Conservation (phyloP, 2,113 vertebrate genomes). For the Halcyon senegalensis region DNA sequence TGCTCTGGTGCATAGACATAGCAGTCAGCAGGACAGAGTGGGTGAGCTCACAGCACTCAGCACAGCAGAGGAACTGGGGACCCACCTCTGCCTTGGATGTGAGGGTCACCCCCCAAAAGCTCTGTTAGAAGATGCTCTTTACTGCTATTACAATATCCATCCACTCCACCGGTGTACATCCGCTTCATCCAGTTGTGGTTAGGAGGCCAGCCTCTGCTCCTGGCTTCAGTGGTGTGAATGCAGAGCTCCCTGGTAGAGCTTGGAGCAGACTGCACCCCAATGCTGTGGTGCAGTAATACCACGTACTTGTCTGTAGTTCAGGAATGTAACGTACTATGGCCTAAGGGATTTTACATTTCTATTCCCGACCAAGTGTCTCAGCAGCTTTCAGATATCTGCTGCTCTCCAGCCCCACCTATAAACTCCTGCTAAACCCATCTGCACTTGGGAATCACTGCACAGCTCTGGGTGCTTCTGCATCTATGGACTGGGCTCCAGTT, state of each 20-base stretch:
- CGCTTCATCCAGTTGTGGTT: not conserved
- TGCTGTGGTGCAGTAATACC: not conserved
- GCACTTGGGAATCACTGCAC: not conserved
- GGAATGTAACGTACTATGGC: not conserved
- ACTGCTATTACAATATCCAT: not conserved
- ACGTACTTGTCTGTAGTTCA: not conserved
- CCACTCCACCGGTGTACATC: not conserved
- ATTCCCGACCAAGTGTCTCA: not conserved
- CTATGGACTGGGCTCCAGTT: not conserved
- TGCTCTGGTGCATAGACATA: not conserved
- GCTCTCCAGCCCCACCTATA: not conserved
- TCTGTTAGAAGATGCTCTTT: not conserved
- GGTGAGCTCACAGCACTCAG: not conserved
- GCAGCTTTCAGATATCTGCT: not conserved
- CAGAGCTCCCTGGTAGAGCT: not conserved
- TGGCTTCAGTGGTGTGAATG: not conserved
- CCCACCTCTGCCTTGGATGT: fast-evolving
- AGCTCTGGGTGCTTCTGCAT: not conserved
- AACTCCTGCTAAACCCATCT: not conserved
- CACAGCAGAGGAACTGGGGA: not conserved
- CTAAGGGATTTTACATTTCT: not conserved
- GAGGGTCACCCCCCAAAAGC: not conserved
- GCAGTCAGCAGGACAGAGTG: fast-evolving
- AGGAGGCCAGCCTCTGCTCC: not conserved
- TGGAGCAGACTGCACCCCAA: not conserved